A percentile compares a stretch with the other conserved stretches of the same genome.
Conservation (phyloP, 1,140 invertebrate genomes). For the Zaprionus gabonicus region DNA sequence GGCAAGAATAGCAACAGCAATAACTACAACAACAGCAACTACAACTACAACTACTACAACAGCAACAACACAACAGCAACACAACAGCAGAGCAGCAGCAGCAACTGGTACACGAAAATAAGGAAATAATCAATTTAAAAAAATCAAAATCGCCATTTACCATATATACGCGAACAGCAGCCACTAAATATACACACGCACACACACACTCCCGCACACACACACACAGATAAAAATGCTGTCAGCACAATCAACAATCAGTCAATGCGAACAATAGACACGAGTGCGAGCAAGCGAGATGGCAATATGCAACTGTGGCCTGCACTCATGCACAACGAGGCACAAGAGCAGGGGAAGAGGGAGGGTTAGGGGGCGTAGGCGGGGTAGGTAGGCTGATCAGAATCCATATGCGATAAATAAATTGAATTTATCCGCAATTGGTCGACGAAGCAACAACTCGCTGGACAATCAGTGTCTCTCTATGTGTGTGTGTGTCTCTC, state of each 20-base stretch:
- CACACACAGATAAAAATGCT: constrained; percentile 22
- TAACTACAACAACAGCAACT: constrained; percentile 24
- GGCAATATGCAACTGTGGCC: constrained; percentile 13
- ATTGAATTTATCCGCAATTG: constrained; percentile 84
- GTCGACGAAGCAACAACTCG: constrained; percentile 51
- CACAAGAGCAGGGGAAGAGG: not conserved
- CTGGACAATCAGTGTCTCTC: constrained; percentile 18
- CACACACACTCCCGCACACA: not conserved
- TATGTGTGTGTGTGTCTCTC: constrained; percentile 23
- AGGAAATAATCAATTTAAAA: constrained; percentile 83
- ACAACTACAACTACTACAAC: constrained; percentile 21
- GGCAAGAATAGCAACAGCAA: constrained; percentile 35
- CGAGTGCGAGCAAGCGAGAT: constrained; percentile 27
- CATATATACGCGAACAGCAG: constrained; percentile 49
- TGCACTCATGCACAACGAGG: constrained; percentile 12
- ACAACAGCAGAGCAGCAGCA: constrained; percentile 2
- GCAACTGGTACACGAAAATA: constrained; percentile 74
- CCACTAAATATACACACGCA: constrained; percentile 42
- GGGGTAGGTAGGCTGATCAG: constrained; percentile 47
- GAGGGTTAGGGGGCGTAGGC: not conserved
- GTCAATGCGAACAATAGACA: constrained; percentile 56
- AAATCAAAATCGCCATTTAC: constrained; percentile 82
- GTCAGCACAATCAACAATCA: constrained; percentile 70
- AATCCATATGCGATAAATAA: constrained; percentile 84
- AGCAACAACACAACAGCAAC: constrained; percentile 38